Percentiles rank a stretch among this genome's conserved stretches.
phyloP scores from a whole-genome alignment of 2,113 vertebrate species.

The Embiotoca jacksoni region DNA sequence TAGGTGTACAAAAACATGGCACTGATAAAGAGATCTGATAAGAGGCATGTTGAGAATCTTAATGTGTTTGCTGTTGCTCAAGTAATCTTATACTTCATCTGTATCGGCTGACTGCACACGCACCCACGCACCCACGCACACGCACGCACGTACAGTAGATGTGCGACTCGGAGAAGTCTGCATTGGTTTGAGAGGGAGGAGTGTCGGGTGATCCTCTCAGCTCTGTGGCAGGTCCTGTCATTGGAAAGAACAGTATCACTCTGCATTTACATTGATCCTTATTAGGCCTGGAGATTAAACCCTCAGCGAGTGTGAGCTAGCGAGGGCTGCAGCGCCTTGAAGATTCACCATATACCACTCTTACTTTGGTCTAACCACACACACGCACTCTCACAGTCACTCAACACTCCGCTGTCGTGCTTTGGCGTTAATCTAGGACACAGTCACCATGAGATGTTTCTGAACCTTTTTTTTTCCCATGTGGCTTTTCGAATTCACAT shows the following conservation, averaged over 20 bases:
- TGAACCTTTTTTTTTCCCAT: slow-evolving; percentile 23
- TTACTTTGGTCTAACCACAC: slow-evolving; percentile 15
- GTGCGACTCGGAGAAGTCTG: slow-evolving; percentile 42
- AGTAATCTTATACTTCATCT: slow-evolving; percentile 57
- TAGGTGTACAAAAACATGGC: slow-evolving; percentile 61
- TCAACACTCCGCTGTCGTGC: slow-evolving; percentile 48
- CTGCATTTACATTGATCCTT: slow-evolving; percentile 83
- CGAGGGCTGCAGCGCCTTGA: slow-evolving; percentile 43
- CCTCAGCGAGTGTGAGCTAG: slow-evolving; percentile 53
- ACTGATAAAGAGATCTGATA: slow-evolving; percentile 60
- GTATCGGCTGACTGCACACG: slow-evolving; percentile 25
- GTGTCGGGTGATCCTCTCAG: slow-evolving; percentile 75
- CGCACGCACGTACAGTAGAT: slow-evolving; percentile 13
- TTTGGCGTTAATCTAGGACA: slow-evolving; percentile 61
- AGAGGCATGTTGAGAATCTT: slow-evolving; percentile 55
- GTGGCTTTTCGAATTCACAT: slow-evolving; percentile 33
- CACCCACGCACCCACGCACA: not conserved
- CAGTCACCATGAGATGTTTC: slow-evolving; percentile 54
- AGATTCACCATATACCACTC: slow-evolving; percentile 28
- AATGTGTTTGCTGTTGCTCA: slow-evolving; percentile 59
- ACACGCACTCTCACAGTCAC: not conserved
- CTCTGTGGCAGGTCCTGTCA: slow-evolving; percentile 69
- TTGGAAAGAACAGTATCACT: slow-evolving; percentile 78
- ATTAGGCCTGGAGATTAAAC: slow-evolving; percentile 80
- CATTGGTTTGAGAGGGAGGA: slow-evolving; percentile 57